Conservation (phyloP, 2,797 vertebrate species). For the Chromis chromis region DNA sequence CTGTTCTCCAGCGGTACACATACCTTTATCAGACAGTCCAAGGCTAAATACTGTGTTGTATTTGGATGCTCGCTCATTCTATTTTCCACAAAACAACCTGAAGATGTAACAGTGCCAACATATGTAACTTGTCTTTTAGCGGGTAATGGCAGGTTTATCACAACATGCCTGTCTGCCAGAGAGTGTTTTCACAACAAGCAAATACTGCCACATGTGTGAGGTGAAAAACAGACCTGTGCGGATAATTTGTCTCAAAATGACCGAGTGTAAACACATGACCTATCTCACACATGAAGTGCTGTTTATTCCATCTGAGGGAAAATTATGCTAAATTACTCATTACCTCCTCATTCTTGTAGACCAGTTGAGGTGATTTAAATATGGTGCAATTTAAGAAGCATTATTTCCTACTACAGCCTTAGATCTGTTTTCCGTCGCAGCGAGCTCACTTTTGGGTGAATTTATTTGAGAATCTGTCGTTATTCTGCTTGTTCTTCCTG, state of each 20-base stretch:
- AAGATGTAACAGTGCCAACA: slow-evolving; percentile 39
- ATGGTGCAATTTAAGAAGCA: slow-evolving; percentile 15
- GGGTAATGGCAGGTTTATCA: slow-evolving; percentile 55
- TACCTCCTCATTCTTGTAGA: not conserved
- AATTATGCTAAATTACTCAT: slow-evolving; percentile 19
- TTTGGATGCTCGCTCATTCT: not conserved
- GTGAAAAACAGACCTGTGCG: slow-evolving; percentile 28
- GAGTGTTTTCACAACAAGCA: slow-evolving; percentile 71
- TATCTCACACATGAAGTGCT: slow-evolving; percentile 27
- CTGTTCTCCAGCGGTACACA: not conserved
- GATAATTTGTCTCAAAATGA: slow-evolving; percentile 57
- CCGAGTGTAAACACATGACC: slow-evolving; percentile 59
- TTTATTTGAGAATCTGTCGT: not conserved
- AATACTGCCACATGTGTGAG: slow-evolving; percentile 59
- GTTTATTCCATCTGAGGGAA: slow-evolving; percentile 32
- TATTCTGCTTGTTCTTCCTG: not conserved
- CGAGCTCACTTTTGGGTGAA: not conserved
- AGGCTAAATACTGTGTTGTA: slow-evolving; percentile 19
- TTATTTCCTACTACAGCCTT: not conserved
- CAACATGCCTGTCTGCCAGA: slow-evolving; percentile 55
- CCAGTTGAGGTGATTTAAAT: slow-evolving; percentile 31
- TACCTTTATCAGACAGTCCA: slow-evolving; percentile 19
- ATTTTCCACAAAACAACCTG: slow-evolving; percentile 2
- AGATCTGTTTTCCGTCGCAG: not conserved
- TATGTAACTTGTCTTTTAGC: slow-evolving; percentile 33